Evolutionary conservation across 2,797 vertebrate genomes (phyloP), one percentile per base, ranked within the genome.

Genomic region (Paguma larvata): DNA sequence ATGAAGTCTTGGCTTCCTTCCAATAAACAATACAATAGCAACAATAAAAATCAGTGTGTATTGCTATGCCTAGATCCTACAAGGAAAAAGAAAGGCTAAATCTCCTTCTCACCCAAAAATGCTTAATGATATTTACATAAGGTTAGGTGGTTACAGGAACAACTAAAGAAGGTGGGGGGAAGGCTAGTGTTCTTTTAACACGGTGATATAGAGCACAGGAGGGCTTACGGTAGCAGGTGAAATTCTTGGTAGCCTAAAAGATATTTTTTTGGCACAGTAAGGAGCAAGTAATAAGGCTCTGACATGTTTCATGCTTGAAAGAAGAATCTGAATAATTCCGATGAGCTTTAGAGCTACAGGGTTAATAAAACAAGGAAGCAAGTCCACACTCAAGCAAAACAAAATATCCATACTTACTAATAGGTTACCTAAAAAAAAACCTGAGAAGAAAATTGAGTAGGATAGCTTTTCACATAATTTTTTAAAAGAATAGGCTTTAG

Each of bases 21-120:
- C 75, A 96, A 95, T 70, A 97, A 94, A 85, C n/a, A 93, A 72
- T 70, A 86, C 44, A 95, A 94, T 38, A 86, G 70, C 48, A 95
- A 93, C 78, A 95, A 93, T 79, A 85, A 86, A 97, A 92, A 95
- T 86, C 41, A 86, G 68, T 73, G n/a, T 92, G 56, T 41, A 79
- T n/a, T 67, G 41, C 56, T 72, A 72, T 68, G 34, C 75, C 41
- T 38, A 46, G 3, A 68, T 19, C 44, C 19, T 75, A 85, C 41
- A 56, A 85, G 62, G 27, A 75, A 88, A 87, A 46, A 88, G 13
- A 85, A 85, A 90, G 56, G n/a, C 13, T 51, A 90, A 85, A 27
- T 67, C 25, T 32, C 44, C 51, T 7, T 19, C 25, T 27, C 38
- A 3, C 6, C 5, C 15, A n/a, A 34, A 88, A 77, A 75, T 73